Percentiles rank a stretch among this genome's conserved stretches.
Conservation (phyloP, 1,140 invertebrate genomes). For the Eciton burchellii region DNA sequence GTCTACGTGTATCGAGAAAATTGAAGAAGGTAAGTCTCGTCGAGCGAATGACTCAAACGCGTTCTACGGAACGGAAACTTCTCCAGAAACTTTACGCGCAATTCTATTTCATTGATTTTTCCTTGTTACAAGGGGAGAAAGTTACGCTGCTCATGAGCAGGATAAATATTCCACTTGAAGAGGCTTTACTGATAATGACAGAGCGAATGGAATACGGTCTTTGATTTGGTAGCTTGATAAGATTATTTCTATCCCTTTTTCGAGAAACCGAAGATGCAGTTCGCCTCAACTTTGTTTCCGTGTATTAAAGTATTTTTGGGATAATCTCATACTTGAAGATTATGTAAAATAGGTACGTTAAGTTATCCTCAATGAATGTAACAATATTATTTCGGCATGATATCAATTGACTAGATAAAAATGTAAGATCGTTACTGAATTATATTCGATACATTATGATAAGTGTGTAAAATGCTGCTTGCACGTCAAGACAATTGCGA, state of each 20-base stretch:
- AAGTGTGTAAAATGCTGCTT: too few relatives aligned
- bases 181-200: not conserved
- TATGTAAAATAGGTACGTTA: too few relatives aligned
- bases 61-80: not conserved
- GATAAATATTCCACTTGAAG: not conserved
- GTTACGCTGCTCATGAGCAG: not conserved
- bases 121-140: not conserved
- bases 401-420: not conserved
- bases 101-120: not conserved
- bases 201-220: not conserved
- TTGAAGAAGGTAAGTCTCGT: not conserved
- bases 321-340: too few relatives aligned
- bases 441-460: too few relatives aligned
- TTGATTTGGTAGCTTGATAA: constrained; percentile 5
- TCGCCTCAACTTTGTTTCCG: constrained; percentile 21
- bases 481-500: not conserved
- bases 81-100: not conserved
- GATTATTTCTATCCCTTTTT: constrained; percentile 21
- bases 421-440: too few relatives aligned
- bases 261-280: not conserved
- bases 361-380: not conserved
- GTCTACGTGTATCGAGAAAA: not conserved
- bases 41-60: constrained; percentile 1
- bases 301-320: too few relatives aligned
- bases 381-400: not conserved